Evolutionary conservation across 2,888 invertebrate genomes (phyloP).

Genomic region (Drosophila lacicola): DNA sequence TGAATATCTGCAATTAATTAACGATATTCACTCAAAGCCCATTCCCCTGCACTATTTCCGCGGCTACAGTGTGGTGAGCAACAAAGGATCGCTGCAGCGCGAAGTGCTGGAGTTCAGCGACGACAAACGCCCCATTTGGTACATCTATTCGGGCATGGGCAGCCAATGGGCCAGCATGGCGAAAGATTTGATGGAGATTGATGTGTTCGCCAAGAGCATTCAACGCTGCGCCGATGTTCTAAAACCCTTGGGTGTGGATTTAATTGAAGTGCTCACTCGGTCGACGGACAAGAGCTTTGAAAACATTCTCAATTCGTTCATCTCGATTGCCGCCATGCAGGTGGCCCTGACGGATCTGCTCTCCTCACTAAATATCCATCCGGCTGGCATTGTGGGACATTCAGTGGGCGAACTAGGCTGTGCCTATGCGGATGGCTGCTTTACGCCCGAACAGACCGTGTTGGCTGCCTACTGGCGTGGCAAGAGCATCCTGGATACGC

Average conservation of each 20-base stretch:
- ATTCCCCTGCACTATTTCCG: slow-evolving; percentile 92
- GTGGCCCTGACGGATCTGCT: slow-evolving; percentile 97
- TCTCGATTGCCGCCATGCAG: slow-evolving; percentile 97
- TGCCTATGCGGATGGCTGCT: slow-evolving; percentile 98
- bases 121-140: slow-evolving; percentile 95
- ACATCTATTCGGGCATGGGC: slow-evolving; percentile 99
- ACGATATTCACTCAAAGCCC: slow-evolving; percentile 89
- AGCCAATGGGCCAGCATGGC: slow-evolving; percentile 99
- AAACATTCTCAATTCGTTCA: slow-evolving; percentile 95
- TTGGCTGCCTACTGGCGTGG: slow-evolving; percentile 98
- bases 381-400: slow-evolving; percentile 98
- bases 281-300: slow-evolving; percentile 92
- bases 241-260: slow-evolving; percentile 91
- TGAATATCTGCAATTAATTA: slow-evolving; percentile 91
- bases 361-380: slow-evolving; percentile 90
- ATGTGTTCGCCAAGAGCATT: slow-evolving; percentile 92
- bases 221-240: slow-evolving; percentile 91
- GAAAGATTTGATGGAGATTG: slow-evolving; percentile 92
- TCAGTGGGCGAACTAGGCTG: slow-evolving; percentile 91
- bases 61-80: slow-evolving; percentile 92
- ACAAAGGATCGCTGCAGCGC: slow-evolving; percentile 84
- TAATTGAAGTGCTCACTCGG: slow-evolving; percentile 91
- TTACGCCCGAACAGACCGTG: slow-evolving; percentile 97
- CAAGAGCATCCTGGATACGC: slow-evolving; percentile 91
- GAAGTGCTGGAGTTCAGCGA: slow-evolving; percentile 86